Evolutionary conservation across 2,797 vertebrate species (phyloP).

Genomic region (Pseudochromis fuscus): DNA sequence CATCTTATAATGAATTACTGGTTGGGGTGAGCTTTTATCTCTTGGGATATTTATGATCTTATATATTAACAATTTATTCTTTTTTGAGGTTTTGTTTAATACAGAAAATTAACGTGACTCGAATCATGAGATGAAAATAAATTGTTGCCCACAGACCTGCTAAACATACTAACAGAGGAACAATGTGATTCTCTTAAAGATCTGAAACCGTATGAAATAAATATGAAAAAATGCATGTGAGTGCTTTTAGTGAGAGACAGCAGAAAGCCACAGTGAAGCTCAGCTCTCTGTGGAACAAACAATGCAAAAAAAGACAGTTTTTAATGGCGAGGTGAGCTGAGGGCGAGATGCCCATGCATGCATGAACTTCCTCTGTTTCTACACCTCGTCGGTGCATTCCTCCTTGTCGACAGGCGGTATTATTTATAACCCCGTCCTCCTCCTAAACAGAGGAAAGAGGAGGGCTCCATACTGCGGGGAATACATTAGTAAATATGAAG

Average conservation of each 20-base stretch:
- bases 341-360: constrained; percentile 82
- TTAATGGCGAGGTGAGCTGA: constrained; percentile 90
- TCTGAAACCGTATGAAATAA: neutral
- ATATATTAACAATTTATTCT: no score
- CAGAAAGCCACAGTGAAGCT: constrained; percentile 85
- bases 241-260: constrained; percentile 82
- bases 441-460: constrained; percentile 91
- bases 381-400: constrained; percentile 65
- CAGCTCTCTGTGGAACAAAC: constrained; percentile 91
- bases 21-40: no score
- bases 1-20: no score
- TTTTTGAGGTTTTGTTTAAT: no score
- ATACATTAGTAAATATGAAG: constrained; percentile 97
- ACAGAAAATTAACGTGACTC: no score
- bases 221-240: neutral
- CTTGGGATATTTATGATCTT: no score
- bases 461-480: constrained; percentile 89
- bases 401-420: constrained; percentile 79
- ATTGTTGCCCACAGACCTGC: neutral
- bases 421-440: constrained; percentile 93
- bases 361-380: constrained; percentile 85
- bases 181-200: neutral
- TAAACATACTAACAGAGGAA: neutral
- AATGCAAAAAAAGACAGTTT: constrained; percentile 86
- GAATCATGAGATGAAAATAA: no score